Base-by-base conservation (phyloP, 2,888 invertebrate genomes). In the Julus scanicus region DNA sequence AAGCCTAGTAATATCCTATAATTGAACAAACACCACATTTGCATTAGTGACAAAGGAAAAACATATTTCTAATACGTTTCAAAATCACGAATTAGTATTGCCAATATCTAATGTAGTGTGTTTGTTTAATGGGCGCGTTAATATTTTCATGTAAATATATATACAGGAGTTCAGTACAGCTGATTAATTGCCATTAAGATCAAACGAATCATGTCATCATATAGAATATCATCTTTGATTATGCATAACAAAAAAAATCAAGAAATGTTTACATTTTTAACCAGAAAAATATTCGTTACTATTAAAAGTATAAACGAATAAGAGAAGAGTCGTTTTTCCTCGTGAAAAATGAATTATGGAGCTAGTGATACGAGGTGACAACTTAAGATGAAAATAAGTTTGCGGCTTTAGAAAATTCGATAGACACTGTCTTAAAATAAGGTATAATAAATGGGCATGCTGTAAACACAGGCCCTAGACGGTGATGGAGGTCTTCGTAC, bases 331-430 rank as follows among this genome's bases (percentile, higher is more conserved):
- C 80, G 37, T 37, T 13, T 80, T 80, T 80, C 29, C 80, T 80
- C 13, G 37, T 80, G 80, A 37, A 80, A 80, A 80, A 85, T 85
- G 85, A 85, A 85, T 85, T 85, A 85, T 85, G 29, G 80, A 37
- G 13, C 15, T 20, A 44, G 85, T 85, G 85, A 85, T 85, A 85
- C 48, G 44, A 85, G 49, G 48, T 85, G 85, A 85, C 85, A 85
- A 85, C 85, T 40, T 48, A 85, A 85, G 85, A 85, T 48, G 85
- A 85, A 80, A 80, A 80, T 80, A 80, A 80, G 80, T 80, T 80
- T 80, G 80, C 80, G 80, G 80, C 80, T 80, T 80, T 80, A 29
- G 80, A 80, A 80, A 80, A 80, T 80, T 29, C 80, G 80, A 80
- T 80, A 80, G 80, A 80, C 80, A 80, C 80, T 80, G 80, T 39